A percentile compares a stretch with the other conserved stretches of the same genome.
phyloP scores from a whole-genome alignment of 2,113 vertebrate species.

The human region DNA sequence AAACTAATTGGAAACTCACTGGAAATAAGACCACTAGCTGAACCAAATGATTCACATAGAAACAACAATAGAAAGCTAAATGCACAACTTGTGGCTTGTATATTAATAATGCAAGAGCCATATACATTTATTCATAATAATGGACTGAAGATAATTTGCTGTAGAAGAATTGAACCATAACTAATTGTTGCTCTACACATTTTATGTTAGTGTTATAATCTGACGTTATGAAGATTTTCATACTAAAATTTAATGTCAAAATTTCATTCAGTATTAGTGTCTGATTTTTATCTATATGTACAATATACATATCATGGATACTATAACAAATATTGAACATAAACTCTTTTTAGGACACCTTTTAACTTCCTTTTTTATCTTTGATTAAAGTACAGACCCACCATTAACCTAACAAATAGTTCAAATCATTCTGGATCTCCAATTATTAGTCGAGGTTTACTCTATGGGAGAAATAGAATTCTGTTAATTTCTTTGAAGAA shows the following conservation, averaged over 20 bases:
- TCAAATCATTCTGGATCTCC: neutral
- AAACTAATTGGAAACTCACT: neutral
- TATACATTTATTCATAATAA: slow-evolving; percentile 85
- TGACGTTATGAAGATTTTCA: slow-evolving; percentile 44
- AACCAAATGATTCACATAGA: neutral
- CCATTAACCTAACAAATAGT: neutral
- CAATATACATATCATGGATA: neutral
- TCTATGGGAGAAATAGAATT: neutral
- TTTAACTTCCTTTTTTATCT: neutral
- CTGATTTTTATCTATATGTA: neutral
- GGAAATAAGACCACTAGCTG: neutral
- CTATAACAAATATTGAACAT: neutral
- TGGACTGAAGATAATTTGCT: slow-evolving; percentile 80
- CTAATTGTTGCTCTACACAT: slow-evolving; percentile 82
- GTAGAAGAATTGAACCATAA: slow-evolving; percentile 81
- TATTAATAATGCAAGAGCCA: slow-evolving; percentile 82
- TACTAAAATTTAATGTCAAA: slow-evolving; percentile 37
- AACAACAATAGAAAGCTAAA: slow-evolving; percentile 72
- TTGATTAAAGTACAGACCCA: neutral
- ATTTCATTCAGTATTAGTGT: slow-evolving; percentile 2
- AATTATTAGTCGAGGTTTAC: neutral
- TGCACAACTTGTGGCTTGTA: slow-evolving; percentile 68
- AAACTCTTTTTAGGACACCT: neutral
- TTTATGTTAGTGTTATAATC: slow-evolving; percentile 78
- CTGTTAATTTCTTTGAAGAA: slow-evolving; percentile 21